Evolutionary conservation across 2,797 vertebrate species (phyloP).

Genomic region (Diglossa cyanea): DNA sequence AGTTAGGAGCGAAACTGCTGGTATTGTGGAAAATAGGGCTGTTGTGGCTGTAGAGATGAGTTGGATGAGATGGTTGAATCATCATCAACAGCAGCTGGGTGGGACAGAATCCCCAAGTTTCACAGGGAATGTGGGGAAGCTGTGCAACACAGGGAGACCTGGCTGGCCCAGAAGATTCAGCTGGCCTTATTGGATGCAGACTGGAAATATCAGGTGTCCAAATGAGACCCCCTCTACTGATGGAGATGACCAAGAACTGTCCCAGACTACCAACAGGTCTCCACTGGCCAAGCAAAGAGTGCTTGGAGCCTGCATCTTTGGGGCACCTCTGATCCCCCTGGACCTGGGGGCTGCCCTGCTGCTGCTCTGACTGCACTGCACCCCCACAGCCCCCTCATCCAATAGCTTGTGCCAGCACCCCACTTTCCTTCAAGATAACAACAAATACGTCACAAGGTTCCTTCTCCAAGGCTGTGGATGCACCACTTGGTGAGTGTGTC

Average conservation of each 20-base stretch:
- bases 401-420: neutral
- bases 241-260: neutral
- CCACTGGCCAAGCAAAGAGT: neutral
- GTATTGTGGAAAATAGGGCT: too few species aligned
- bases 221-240: neutral
- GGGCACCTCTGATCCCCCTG: neutral
- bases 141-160: neutral
- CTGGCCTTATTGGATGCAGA: neutral
- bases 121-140: neutral
- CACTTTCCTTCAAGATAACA: fast-evolving
- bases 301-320: neutral
- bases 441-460: neutral
- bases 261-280: too few species aligned
- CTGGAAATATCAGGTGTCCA: neutral
- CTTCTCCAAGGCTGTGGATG: neutral
- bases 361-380: neutral
- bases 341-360: neutral
- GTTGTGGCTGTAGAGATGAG: too few species aligned
- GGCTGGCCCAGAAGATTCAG: neutral
- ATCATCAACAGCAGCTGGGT: neutral
- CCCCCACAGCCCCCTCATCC: neutral
- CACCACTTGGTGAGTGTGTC: neutral
- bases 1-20: too few species aligned
- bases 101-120: neutral
- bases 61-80: neutral